Conservation (phyloP, 2,888 invertebrate genomes). For the Ichneumoninae sp. region DNA sequence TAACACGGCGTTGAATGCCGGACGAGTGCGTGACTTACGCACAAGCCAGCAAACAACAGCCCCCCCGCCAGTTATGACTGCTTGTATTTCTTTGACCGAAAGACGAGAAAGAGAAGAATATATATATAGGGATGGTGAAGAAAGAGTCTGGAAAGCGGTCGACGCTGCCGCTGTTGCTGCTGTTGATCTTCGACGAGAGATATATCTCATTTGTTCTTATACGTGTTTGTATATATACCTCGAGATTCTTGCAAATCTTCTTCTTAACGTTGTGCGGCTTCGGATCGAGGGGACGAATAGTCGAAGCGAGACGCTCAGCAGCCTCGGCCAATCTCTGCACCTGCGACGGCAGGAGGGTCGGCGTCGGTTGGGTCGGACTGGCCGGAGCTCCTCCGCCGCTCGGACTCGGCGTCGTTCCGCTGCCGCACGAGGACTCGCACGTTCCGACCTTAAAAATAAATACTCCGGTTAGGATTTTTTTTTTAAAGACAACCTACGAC, state of each 20-base stretch:
- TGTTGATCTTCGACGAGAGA: background rate
- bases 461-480: background rate
- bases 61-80: slow-evolving; percentile 66
- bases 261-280: slow-evolving; percentile 96
- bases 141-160: slow-evolving; percentile 33
- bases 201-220: slow-evolving; percentile 8
- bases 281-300: slow-evolving; percentile 94
- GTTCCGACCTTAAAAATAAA: slow-evolving; percentile 77
- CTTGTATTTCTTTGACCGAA: slow-evolving; percentile 48
- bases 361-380: slow-evolving; percentile 88
- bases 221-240: slow-evolving; percentile 85
- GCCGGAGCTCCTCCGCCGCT: slow-evolving; percentile 81
- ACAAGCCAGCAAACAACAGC: slow-evolving; percentile 48
- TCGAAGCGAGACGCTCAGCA: slow-evolving; percentile 93
- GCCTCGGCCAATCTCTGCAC: slow-evolving; percentile 93
- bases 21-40: slow-evolving; percentile 61
- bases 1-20: slow-evolving; percentile 31
- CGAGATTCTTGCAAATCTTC: slow-evolving; percentile 95
- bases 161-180: slow-evolving; percentile 7
- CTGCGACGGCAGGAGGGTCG: slow-evolving; percentile 92
- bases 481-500: background rate
- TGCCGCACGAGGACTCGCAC: slow-evolving; percentile 83
- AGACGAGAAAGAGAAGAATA: slow-evolving; percentile 22
- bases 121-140: slow-evolving; percentile 24
- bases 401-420: slow-evolving; percentile 82